Evolutionary conservation across 2,113 vertebrate genomes (phyloP).

Genomic region (Murina feae): DNA sequence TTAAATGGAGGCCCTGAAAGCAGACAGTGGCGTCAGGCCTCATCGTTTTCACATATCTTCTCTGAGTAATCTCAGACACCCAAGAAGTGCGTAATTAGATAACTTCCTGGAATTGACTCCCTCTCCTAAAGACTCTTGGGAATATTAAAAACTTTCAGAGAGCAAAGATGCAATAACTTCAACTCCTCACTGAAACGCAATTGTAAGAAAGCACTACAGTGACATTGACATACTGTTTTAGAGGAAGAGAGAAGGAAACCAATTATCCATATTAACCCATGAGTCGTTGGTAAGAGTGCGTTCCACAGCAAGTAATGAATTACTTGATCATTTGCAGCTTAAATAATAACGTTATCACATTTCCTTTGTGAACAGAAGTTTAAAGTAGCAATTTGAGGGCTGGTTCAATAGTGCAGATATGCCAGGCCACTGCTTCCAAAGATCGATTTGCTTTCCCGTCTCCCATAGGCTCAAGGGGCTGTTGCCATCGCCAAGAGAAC

Average conservation of each 20-base stretch:
- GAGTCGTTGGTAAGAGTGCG: not conserved
- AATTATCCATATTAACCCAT: not conserved
- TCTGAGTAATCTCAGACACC: not conserved
- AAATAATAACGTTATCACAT: not conserved
- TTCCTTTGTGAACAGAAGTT: not conserved
- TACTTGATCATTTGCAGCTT: not conserved
- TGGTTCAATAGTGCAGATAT: not conserved
- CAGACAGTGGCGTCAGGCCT: not conserved
- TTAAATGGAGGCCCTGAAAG: not conserved
- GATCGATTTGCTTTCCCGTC: not conserved
- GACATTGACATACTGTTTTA: not conserved
- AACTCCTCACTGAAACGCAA: not conserved
- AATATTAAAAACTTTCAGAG: not conserved
- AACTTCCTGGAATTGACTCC: not conserved
- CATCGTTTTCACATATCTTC: not conserved
- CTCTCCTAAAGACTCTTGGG: not conserved
- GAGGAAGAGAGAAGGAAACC: not conserved
- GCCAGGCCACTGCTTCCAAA: not conserved
- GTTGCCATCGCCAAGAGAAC: not conserved
- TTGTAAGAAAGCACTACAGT: not conserved
- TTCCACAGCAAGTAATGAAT: not conserved
- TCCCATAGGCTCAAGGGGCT: not conserved
- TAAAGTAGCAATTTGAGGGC: not conserved
- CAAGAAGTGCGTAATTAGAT: constrained; percentile 35
- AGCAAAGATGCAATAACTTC: not conserved